These are phyloP conservation scores for Dendrophyllia cribrosa DNA, from an alignment of 64 coral and sea anemone genomes.

Conservation along the genomic window DNA sequence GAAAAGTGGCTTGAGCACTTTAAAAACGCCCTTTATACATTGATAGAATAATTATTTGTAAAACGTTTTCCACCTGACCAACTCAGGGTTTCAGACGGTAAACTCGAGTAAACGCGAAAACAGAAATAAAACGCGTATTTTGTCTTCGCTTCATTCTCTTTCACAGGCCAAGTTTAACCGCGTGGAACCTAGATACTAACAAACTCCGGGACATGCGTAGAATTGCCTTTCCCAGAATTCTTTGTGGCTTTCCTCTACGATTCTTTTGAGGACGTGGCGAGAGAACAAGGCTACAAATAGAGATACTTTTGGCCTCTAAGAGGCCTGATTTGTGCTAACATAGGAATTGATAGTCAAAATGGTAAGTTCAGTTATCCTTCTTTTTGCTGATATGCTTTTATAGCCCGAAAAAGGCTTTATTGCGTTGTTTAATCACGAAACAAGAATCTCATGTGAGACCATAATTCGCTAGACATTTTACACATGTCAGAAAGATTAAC, in stretches of 20 bases:
- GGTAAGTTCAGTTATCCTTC: slow-evolving; percentile 72
- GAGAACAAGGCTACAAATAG: slow-evolving; percentile 57
- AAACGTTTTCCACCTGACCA: no score
- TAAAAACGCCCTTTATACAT: no score
- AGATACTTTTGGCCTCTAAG: slow-evolving; percentile 75
- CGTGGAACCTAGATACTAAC: neutral
- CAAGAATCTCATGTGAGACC: neutral
- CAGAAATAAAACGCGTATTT: no score
- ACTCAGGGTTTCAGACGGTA: no score
- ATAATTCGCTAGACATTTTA: slow-evolving; percentile 3
- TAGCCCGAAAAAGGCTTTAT: neutral
- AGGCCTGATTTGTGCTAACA: slow-evolving; percentile 56
- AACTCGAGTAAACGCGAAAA: no score
- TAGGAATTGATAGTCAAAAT: slow-evolving; percentile 72
- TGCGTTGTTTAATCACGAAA: neutral
- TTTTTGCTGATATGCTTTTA: neutral
- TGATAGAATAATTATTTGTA: no score
- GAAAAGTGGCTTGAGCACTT: no score
- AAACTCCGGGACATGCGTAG: neutral
- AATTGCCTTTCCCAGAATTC: slow-evolving; percentile 72
- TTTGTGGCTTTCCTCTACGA: slow-evolving; percentile 56
- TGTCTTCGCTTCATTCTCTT: no score
- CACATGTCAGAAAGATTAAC: slow-evolving; percentile 27
- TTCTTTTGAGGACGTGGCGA: slow-evolving; percentile 96
- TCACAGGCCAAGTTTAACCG: no score